phyloP scores from a whole-genome alignment of 1,140 invertebrate species.

The Drosophila nannoptera region DNA sequence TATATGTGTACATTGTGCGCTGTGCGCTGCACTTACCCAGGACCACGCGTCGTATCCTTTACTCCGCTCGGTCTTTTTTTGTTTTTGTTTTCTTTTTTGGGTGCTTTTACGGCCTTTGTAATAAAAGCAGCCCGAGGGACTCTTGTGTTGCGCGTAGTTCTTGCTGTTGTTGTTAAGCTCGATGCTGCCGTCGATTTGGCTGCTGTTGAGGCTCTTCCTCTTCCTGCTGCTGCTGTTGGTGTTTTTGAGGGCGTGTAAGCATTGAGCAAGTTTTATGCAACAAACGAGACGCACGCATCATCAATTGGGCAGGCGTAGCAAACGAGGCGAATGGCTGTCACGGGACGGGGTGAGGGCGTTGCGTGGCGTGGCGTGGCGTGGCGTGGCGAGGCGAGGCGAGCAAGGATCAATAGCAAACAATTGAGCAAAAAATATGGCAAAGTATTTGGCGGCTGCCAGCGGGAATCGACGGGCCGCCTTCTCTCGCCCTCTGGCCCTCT shows the following conservation, averaged over 20 bases:
- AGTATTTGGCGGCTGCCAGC: conserved; percentile 57
- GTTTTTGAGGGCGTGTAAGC: conserved; percentile 66
- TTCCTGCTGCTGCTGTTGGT: conserved; percentile 31
- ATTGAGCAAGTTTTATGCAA: conserved; percentile 75
- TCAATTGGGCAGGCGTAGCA: conserved; percentile 29
- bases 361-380: too few relatives aligned
- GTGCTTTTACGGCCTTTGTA: conserved; percentile 66
- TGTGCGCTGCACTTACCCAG: conserved; percentile 56
- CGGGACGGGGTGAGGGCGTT: too few relatives aligned
- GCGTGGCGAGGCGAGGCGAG: conserved; percentile 7
- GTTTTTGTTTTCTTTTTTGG: conserved; percentile 27
- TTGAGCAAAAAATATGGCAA: conserved; percentile 74
- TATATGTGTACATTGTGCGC: not conserved
- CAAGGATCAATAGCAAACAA: conserved; percentile 57
- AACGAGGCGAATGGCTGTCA: conserved; percentile 9
- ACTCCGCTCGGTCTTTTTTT: conserved; percentile 48
- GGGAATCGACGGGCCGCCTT: not conserved
- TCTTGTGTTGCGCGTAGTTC: conserved; percentile 26
- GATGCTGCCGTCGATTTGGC: conserved; percentile 9
- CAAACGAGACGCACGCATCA: conserved; percentile 68
- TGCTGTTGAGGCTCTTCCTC: conserved; percentile 28
- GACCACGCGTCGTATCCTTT: conserved; percentile 52
- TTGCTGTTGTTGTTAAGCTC: conserved; percentile 27
- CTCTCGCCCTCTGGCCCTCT: conserved; percentile 45
- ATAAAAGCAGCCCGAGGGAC: conserved; percentile 70